Conservation (phyloP, 2,113 vertebrate species). For the Melozone crissalis region DNA sequence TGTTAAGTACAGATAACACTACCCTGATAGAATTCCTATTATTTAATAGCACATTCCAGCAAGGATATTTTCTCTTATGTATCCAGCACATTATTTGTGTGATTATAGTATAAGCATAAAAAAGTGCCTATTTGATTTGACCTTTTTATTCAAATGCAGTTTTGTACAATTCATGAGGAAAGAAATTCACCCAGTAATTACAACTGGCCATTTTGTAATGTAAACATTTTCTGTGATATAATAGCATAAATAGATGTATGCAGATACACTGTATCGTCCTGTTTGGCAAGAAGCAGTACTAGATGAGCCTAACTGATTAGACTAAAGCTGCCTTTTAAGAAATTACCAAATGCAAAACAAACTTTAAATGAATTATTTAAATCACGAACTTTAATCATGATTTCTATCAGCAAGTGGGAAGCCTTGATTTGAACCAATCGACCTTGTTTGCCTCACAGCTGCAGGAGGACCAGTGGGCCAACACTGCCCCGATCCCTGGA, state of each 20-base stretch:
- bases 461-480: not conserved
- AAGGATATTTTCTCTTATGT: not conserved
- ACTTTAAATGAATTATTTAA: not conserved
- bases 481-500: not conserved
- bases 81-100: not conserved
- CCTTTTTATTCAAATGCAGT: not conserved
- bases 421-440: not conserved
- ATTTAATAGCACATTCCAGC: not conserved
- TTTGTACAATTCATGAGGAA: not conserved
- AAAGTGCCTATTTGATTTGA: not conserved
- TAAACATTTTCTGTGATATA: not conserved
- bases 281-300: not conserved
- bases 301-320: not conserved
- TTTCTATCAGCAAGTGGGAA: not conserved
- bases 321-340: not conserved
- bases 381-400: not conserved
- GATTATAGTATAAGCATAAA: not conserved
- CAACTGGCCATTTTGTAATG: not conserved
- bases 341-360: constrained; percentile 8
- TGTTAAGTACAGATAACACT: not conserved
- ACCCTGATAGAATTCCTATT: not conserved
- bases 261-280: not conserved
- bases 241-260: not conserved
- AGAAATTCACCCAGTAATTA: not conserved
- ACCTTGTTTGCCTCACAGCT: not conserved